Evolutionary conservation across 2,797 vertebrate species (phyloP).

Genomic region (Gastrophryne carolinensis): DNA sequence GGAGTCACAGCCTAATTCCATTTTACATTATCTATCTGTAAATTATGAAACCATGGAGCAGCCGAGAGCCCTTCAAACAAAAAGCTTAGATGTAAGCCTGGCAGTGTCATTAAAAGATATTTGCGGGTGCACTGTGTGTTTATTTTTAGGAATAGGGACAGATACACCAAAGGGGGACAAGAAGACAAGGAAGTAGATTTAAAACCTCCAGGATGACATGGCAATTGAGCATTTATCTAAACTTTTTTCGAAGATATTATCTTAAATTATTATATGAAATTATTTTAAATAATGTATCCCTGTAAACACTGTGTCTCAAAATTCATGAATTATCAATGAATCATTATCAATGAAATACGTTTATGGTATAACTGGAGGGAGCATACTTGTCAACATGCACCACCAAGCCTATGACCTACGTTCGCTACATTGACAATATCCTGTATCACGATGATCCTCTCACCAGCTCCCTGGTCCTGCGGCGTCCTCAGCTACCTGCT

Average conservation of each 20-base stretch:
- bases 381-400: no score
- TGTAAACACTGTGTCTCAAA: no score
- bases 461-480: no score
- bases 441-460: no score
- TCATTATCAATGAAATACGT: not conserved
- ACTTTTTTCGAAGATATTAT: constrained; percentile 10
- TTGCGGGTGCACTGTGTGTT: not conserved
- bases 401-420: no score
- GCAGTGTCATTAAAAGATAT: constrained; percentile 1
- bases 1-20: not conserved
- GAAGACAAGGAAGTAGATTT: not conserved
- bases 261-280: constrained; percentile 5
- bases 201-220: not conserved
- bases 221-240: not conserved
- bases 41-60: not conserved
- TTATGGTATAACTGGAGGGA: no score
- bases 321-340: not conserved
- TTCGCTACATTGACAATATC: no score
- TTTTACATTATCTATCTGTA: not conserved
- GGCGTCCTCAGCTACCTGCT: no score
- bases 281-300: no score
- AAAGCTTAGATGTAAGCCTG: not conserved
- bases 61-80: not conserved
- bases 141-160: not conserved
- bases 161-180: not conserved